Percentiles rank a stretch among this genome's conserved stretches.
phyloP scores from a whole-genome alignment of 2,113 vertebrate species.

The Callopanchax toddi region DNA sequence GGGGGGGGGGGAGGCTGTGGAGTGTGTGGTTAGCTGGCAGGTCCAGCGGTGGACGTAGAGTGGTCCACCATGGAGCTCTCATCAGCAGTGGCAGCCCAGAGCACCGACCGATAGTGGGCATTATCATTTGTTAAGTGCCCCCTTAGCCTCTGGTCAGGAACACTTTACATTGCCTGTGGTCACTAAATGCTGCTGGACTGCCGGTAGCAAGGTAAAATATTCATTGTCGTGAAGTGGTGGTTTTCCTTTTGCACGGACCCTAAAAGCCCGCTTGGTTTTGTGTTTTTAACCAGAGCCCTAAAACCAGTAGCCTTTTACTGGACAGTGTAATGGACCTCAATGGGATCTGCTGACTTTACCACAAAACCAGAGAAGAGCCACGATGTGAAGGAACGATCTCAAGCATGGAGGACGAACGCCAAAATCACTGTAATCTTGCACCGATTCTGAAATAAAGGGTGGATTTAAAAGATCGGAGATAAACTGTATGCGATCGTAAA shows the following conservation, averaged over 20 bases:
- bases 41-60: slow-evolving; percentile 71
- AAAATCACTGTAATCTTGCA: slow-evolving; percentile 12
- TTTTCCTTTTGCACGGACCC: slow-evolving; percentile 78
- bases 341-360: slow-evolving; percentile 39
- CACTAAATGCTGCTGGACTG: slow-evolving; percentile 79
- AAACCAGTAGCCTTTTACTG: slow-evolving; percentile 70
- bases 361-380: slow-evolving; percentile 54
- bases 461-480: neutral
- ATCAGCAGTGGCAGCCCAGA: slow-evolving; percentile 69
- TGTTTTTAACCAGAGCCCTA: slow-evolving; percentile 80
- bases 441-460: slow-evolving; percentile 5
- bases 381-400: slow-evolving; percentile 14
- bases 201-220: slow-evolving; percentile 84
- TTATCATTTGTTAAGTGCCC: slow-evolving; percentile 86
- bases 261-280: slow-evolving; percentile 83
- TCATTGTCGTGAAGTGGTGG: slow-evolving; percentile 81
- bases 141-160: slow-evolving; percentile 81
- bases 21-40: slow-evolving; percentile 78
- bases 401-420: slow-evolving; percentile 28
- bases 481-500: neutral
- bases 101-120: slow-evolving; percentile 79
- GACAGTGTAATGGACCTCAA: slow-evolving; percentile 68
- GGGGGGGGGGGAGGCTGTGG: slow-evolving; percentile 62
- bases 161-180: slow-evolving; percentile 86
- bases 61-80: slow-evolving; percentile 75